Base-by-base conservation (phyloP, 2,797 vertebrate species). In the Cynodonichthys magdalenae region DNA sequence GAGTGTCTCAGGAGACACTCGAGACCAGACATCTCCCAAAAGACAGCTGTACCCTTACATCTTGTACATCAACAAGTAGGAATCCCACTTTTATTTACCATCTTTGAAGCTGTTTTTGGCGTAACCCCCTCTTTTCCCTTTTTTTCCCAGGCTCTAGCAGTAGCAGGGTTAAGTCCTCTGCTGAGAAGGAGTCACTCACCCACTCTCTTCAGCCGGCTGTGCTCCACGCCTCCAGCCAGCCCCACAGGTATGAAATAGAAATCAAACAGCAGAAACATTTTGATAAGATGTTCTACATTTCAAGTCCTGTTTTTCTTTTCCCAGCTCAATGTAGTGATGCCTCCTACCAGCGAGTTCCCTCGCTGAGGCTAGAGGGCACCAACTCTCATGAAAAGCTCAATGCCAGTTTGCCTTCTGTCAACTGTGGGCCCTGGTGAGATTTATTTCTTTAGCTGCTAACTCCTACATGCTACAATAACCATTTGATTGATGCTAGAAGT, bases 31-130 rank as follows among this genome's bases (percentile, higher is more conserved):
- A 85, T 95, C 79, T 95, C 95, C 0, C 96, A 98, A 90, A 98
- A 96, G 92, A 96, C 96, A 34, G 93, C 94, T 61, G 90, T 98
- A 69, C 97, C 97, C 20, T 84, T 98, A 73, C 97, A 97, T 76
- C 94, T 98, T 75, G 95, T 97, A 74, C 97, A 98, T 87, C 96
- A 98, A 86, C 97, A 99, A 96, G 97, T 98, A 81, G 34, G 18
- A 45, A 39, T 62, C 45, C 10, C 20, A 51, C 3, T 18, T 28
- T 10, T 4, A 8, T 27, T 24, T 12, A 15, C 24, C 27, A 24
- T 54, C 3, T 48, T 44, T 44, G 20, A 44, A 34, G 27, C 29
- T 46, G 12, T 4, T 10, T 53, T 28, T 48, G 31, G 14, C 18
- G 5, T 44, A 56, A 62, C 5, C 9, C 52, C 5, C 53, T 39